These are phyloP conservation scores for Cryptomyrus ogoouensis DNA, from an alignment of 2,113 vertebrate genomes.

Conservation along the genomic window DNA sequence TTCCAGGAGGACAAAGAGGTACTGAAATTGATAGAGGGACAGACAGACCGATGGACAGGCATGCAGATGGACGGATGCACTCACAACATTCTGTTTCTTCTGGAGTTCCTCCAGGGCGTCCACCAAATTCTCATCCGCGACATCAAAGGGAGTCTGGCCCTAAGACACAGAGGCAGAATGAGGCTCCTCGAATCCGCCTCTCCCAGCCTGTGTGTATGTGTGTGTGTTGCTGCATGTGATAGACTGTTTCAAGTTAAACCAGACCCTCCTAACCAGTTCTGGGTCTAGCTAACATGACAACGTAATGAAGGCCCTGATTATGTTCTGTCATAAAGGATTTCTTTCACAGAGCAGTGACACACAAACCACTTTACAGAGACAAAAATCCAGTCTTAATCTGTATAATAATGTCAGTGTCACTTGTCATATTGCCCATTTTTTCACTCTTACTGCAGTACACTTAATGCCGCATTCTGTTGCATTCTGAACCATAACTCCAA, in stretches of 20 bases:
- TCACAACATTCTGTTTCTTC: constrained; percentile 70
- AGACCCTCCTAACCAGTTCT: background rate
- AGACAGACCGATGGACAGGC: background rate
- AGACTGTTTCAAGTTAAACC: background rate
- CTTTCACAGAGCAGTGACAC: background rate
- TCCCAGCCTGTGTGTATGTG: background rate
- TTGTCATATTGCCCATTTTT: background rate
- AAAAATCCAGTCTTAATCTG: background rate
- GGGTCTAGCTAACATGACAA: background rate
- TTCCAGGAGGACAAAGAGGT: background rate
- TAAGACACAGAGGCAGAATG: constrained; percentile 36
- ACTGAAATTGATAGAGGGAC: background rate
- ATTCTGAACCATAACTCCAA: background rate
- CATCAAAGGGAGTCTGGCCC: constrained; percentile 68
- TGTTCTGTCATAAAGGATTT: background rate
- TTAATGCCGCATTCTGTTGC: background rate
- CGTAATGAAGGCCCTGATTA: background rate
- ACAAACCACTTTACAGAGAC: background rate
- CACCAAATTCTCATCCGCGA: constrained; percentile 63
- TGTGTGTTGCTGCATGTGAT: background rate
- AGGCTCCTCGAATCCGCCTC: no score
- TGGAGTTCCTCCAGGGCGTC: constrained; percentile 67
- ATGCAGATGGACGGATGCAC: constrained; percentile 26
- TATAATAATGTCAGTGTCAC: background rate
- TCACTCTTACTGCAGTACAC: background rate